phyloP scores from a whole-genome alignment of 2,888 invertebrate species.

The Dynastes tityus region DNA sequence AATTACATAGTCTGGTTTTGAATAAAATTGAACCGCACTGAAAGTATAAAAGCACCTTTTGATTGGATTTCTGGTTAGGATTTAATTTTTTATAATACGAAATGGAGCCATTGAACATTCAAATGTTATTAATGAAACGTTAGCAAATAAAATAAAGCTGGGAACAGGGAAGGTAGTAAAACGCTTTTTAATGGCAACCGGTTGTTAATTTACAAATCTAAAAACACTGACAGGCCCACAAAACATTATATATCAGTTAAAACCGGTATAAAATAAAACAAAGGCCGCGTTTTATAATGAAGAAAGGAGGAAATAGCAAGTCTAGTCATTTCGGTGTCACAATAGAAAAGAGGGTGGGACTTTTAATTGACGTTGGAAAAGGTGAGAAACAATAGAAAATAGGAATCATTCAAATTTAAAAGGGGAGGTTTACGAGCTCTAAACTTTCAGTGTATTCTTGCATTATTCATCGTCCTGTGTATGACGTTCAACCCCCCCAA shows the following conservation, averaged over 20 bases:
- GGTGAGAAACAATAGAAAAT: conserved; percentile 5
- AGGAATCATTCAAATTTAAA: background rate
- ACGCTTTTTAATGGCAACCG: too few relatives aligned
- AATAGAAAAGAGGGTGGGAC: background rate
- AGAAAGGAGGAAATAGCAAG: conserved; percentile 4
- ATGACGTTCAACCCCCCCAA: background rate
- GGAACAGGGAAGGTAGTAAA: background rate
- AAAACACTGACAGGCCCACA: conserved; percentile 12
- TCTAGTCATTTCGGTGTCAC: conserved; percentile 5
- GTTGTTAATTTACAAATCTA: conserved; percentile 31
- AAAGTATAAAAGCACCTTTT: too few relatives aligned
- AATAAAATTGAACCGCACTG: too few relatives aligned
- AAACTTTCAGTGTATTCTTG: background rate
- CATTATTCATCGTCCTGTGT: background rate
- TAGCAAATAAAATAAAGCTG: background rate
- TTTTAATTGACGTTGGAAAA: conserved; percentile 9
- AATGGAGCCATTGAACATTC: background rate
- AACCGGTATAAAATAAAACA: conserved; percentile 13
- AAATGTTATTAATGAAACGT: background rate
- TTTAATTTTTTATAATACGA: too few relatives aligned
- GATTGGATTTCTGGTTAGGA: too few relatives aligned
- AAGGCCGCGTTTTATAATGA: conserved; percentile 13
- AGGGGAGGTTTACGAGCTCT: background rate
- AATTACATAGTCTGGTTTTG: background rate
- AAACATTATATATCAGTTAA: conserved; percentile 26